Percentiles rank a stretch among this genome's conserved stretches.
phyloP scores from a whole-genome alignment of 2,797 vertebrate genomes.

The Syndactyla subalaris region DNA sequence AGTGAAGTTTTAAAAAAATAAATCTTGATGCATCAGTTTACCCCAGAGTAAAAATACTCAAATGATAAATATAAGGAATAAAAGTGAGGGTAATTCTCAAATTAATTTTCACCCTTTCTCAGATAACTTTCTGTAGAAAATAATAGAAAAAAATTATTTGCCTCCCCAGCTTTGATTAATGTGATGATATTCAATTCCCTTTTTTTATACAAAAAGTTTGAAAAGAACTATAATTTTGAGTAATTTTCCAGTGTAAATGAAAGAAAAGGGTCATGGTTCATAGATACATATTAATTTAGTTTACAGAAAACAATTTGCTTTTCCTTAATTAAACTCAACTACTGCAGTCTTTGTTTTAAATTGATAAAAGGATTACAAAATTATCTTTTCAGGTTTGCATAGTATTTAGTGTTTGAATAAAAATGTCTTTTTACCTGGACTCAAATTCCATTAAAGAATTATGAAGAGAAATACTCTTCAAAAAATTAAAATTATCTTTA shows the following conservation, averaged over 20 bases:
- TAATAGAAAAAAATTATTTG: not conserved
- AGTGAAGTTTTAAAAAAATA: not conserved
- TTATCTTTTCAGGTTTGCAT: slow-evolving; percentile 52
- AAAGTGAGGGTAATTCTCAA: not conserved
- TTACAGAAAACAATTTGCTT: slow-evolving; percentile 56
- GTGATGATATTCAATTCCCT: not conserved
- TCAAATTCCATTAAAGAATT: not conserved
- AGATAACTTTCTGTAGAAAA: not conserved
- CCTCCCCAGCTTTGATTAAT: not conserved
- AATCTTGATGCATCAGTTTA: not conserved
- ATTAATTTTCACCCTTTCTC: not conserved
- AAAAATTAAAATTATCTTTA: not conserved
- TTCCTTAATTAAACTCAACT: slow-evolving; percentile 57
- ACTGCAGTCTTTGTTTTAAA: slow-evolving; percentile 47
- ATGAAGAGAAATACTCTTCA: not conserved
- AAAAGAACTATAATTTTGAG: not conserved
- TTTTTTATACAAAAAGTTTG: not conserved
- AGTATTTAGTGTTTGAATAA: slow-evolving; percentile 37
- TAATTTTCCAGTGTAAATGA: slow-evolving; percentile 29
- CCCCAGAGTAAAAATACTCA: not conserved
- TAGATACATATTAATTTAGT: slow-evolving; percentile 46
- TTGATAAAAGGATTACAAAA: slow-evolving; percentile 64
- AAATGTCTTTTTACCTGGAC: slow-evolving; percentile 22
- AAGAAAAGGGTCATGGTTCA: slow-evolving; percentile 48
- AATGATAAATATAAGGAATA: not conserved